phyloP scores from a whole-genome alignment of 2,797 vertebrate species.

The Crocidura indochinensis region DNA sequence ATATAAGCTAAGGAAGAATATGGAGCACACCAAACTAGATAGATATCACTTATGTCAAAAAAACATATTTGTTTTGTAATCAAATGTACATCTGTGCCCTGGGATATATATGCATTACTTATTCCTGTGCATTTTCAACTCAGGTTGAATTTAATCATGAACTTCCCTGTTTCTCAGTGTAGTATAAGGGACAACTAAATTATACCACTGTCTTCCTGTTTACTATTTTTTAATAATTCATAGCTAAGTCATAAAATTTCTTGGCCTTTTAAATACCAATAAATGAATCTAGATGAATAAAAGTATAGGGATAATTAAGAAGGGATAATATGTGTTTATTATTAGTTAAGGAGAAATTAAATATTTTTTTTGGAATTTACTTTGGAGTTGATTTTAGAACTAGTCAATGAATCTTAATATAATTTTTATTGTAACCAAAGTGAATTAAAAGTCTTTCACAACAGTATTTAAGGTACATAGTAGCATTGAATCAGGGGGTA shows the following conservation, averaged over 20 bases:
- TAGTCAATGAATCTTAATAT: not conserved
- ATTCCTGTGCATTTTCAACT: not conserved
- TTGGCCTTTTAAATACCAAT: not conserved
- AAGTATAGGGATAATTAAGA: no score
- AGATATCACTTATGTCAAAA: not conserved
- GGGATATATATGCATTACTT: not conserved
- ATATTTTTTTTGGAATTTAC: not conserved
- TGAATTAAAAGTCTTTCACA: no score
- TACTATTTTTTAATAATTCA: not conserved
- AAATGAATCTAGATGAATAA: not conserved
- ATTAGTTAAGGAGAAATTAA: not conserved
- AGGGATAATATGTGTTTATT: not conserved
- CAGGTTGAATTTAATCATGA: not conserved
- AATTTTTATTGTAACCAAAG: no score
- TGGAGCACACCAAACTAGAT: not conserved
- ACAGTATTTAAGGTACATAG: no score
- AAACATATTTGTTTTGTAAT: no score
- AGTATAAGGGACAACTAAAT: not conserved
- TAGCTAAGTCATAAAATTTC: not conserved
- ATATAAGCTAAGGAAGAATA: not conserved
- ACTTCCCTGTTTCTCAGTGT: not conserved
- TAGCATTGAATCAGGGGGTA: no score
- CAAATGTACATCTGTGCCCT: not conserved
- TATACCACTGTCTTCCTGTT: not conserved
- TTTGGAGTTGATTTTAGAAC: not conserved